A percentile compares a stretch with the other conserved stretches of the same genome.
These are phyloP conservation scores for Hydropotes inermis DNA, from an alignment of 2,113 vertebrate species.

Conservation along the genomic window DNA sequence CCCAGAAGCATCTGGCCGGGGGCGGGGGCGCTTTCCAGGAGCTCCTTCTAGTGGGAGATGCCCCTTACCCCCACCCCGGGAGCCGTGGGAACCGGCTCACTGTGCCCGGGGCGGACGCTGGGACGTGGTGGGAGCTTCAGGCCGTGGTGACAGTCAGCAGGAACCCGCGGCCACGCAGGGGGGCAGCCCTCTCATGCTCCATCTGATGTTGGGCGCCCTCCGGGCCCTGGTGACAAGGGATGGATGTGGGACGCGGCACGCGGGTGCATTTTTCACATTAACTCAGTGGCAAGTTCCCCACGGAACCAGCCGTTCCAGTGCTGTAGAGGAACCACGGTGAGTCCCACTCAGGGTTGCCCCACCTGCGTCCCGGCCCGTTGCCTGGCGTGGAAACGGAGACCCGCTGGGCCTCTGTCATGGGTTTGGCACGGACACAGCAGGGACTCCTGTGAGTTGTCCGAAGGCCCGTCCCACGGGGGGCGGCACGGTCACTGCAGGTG, in stretches of 20 bases:
- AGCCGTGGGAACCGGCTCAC: slow-evolving; percentile 46
- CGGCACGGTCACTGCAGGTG: slow-evolving; percentile 56
- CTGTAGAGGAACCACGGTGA: slow-evolving; percentile 34
- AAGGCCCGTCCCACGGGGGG: background rate
- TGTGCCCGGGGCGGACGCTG: slow-evolving; percentile 44
- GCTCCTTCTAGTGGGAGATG: slow-evolving; percentile 56
- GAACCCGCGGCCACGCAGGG: accelerated
- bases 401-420: accelerated
- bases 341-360: background rate
- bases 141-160: background rate
- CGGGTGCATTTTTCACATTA: background rate
- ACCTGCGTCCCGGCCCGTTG: accelerated
- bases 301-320: slow-evolving; percentile 35
- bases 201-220: background rate
- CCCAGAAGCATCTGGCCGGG: background rate
- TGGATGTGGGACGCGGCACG: background rate
- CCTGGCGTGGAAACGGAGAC: background rate
- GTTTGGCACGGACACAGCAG: background rate
- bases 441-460: accelerated
- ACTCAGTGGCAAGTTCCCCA: slow-evolving; percentile 57
- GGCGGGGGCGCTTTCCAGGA: slow-evolving; percentile 44
- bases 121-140: slow-evolving; percentile 47
- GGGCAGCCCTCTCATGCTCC: background rate
- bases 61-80: slow-evolving; percentile 4
- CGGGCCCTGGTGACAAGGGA: slow-evolving; percentile 44